Percentiles rank a stretch among this genome's conserved stretches.
Conservation (phyloP, 2,113 vertebrate genomes). For the Gorsachius goisagi region DNA sequence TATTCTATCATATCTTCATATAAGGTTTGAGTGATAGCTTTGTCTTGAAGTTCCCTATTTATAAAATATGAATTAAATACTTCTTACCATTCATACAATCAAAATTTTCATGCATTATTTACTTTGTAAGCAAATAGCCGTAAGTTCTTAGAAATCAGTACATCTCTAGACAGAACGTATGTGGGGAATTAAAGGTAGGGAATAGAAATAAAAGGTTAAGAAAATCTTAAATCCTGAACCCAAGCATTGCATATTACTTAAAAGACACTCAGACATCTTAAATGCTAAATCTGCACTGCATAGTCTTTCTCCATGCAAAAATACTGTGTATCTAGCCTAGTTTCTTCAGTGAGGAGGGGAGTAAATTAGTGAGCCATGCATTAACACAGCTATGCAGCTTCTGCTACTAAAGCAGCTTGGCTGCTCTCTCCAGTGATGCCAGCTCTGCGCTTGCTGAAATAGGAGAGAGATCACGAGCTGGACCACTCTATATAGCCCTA, state of each 20-base stretch:
- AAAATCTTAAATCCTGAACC: background rate
- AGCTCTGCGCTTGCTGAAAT: background rate
- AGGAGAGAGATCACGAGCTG: background rate
- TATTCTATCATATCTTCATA: background rate
- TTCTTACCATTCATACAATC: background rate
- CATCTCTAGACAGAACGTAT: background rate
- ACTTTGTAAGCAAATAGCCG: background rate
- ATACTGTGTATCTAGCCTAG: background rate
- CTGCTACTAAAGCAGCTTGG: background rate
- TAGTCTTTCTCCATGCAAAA: background rate
- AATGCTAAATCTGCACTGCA: background rate
- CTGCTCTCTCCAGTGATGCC: background rate
- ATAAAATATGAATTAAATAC: background rate
- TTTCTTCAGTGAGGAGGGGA: background rate
- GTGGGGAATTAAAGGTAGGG: background rate
- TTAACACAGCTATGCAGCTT: background rate
- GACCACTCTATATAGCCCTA: background rate
- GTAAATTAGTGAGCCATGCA: background rate
- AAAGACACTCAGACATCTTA: background rate
- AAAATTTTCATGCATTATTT: background rate
- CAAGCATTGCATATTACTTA: background rate
- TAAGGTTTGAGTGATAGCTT: background rate
- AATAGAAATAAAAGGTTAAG: background rate
- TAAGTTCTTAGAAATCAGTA: background rate
- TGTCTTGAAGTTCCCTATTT: background rate